Evolutionary conservation across 2,888 invertebrate species (phyloP), one percentile per base, ranked within the genome.

Genomic region (Hemithea aestivaria): DNA sequence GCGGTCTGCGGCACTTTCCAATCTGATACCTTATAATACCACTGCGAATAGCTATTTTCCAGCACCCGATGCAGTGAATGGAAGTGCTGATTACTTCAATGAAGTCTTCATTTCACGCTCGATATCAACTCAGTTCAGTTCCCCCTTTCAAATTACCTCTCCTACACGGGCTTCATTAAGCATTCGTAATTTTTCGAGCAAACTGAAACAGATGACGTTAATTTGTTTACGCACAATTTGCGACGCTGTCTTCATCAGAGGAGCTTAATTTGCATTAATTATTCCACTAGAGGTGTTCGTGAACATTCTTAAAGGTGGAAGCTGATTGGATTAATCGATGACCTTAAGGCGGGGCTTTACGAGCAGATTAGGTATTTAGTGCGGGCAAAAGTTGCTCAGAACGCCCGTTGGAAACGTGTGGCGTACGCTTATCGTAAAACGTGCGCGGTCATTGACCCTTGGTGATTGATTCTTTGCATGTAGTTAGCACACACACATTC

Each of bases 171-270:
- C 37, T 37, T 42, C 32, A 35, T 46, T 42, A 31, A 40, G 27
- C 21, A 42, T 40, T 32, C 20, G 24, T 11, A 40, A 45, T 40
- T 46, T 48, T 40, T 43, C 27, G 31, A 20, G 31, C 11, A 45
- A 45, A 48, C 35, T 42, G 39, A 45, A 47, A 45, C 48, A 48
- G 45, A 45, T 46, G 36, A 20, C 42, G 39, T 38, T 49, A 43
- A 49, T 49, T 49, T 47, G 52, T 43, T 46, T 45, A 49, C 47
- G 43, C 45, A 45, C 39, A 49, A 47, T 47, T 52, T 49, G 42
- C 42, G 40, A 45, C 32, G 22, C 32, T 36, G 43, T 44, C 46
- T 44, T 29, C 36, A 26, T 20, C 24, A 7, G 40, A 32, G 42
- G 35, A 28, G 35, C 38, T 47, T 47, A 43, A 47, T 52, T 41